Evolutionary conservation across 2,113 vertebrate genomes (phyloP).

Genomic region (Pyrgilauda ruficollis): DNA sequence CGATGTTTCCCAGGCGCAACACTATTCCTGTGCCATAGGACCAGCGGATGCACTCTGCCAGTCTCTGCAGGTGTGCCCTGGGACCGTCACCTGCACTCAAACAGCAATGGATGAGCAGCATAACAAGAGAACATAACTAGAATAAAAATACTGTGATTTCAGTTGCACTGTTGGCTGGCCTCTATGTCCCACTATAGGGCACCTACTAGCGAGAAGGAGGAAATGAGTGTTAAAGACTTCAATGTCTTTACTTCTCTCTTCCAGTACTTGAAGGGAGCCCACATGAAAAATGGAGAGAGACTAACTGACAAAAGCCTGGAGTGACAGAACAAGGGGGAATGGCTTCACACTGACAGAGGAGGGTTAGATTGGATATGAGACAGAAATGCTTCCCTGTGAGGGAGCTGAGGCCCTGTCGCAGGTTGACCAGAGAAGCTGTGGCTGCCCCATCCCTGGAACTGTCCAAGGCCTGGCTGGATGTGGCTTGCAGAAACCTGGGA

Average conservation of each 20-base stretch:
- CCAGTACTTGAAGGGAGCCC: neutral
- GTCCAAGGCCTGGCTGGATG: fast-evolving
- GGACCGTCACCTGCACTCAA: slow-evolving; percentile 84
- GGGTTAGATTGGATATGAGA: fast-evolving
- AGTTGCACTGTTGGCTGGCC: neutral
- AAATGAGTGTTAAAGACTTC: neutral
- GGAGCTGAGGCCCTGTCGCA: neutral
- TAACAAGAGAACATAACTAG: neutral
- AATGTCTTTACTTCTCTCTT: neutral
- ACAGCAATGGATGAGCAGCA: neutral
- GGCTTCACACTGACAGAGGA: neutral
- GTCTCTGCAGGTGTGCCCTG: slow-evolving; percentile 84
- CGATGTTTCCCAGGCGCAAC: slow-evolving; percentile 92
- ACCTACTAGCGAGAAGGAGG: neutral
- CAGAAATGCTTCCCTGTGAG: neutral
- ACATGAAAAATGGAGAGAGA: neutral
- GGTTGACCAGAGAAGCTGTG: neutral
- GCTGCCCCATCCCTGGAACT: neutral
- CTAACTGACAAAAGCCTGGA: neutral
- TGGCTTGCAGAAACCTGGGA: fast-evolving
- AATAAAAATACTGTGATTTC: neutral
- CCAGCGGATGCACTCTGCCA: slow-evolving; percentile 93
- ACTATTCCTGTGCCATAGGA: slow-evolving; percentile 91
- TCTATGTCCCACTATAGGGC: neutral
- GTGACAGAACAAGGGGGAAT: neutral